These are phyloP conservation scores for Uloborus diversus DNA, from an alignment of 1,140 invertebrate genomes.

Conservation along the genomic window DNA sequence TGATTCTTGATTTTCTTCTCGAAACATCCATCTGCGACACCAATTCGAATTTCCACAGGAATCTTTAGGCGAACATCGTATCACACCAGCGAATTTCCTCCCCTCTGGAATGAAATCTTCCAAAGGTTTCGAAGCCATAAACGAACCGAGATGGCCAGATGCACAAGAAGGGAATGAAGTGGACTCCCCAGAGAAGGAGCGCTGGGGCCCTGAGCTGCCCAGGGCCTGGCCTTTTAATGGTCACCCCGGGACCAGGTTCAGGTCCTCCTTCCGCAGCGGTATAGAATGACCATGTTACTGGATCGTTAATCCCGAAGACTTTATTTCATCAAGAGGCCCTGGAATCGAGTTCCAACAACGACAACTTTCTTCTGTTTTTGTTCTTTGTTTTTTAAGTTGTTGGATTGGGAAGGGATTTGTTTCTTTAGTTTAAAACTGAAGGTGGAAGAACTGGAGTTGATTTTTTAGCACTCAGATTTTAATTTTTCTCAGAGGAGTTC, in stretches of 20 bases:
- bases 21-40: too few species aligned
- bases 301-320: slow-evolving; percentile 48
- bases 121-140: slow-evolving; percentile 30
- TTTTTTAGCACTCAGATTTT: neutral
- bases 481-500: neutral
- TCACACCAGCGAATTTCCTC: too few species aligned
- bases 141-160: slow-evolving; percentile 27
- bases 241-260: slow-evolving; percentile 10
- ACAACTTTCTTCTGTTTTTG: neutral
- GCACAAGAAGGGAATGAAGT: slow-evolving; percentile 33
- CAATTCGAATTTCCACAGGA: too few species aligned
- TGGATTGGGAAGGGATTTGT: neutral
- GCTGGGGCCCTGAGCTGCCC: slow-evolving; percentile 1
- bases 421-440: slow-evolving; percentile 5
- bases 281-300: slow-evolving; percentile 50
- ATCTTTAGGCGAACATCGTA: too few species aligned
- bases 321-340: slow-evolving; percentile 47
- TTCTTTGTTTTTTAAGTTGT: slow-evolving; percentile 6
- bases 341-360: slow-evolving; percentile 45
- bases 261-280: slow-evolving; percentile 33
- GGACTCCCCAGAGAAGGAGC: too few species aligned
- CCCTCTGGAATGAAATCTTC: neutral
- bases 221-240: slow-evolving; percentile 44
- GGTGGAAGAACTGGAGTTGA: slow-evolving; percentile 18
- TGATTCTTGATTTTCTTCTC: too few species aligned